Evolutionary conservation across 2,888 invertebrate species (phyloP), one percentile per base, ranked within the genome.

Genomic region (Terebella lapidaria): DNA sequence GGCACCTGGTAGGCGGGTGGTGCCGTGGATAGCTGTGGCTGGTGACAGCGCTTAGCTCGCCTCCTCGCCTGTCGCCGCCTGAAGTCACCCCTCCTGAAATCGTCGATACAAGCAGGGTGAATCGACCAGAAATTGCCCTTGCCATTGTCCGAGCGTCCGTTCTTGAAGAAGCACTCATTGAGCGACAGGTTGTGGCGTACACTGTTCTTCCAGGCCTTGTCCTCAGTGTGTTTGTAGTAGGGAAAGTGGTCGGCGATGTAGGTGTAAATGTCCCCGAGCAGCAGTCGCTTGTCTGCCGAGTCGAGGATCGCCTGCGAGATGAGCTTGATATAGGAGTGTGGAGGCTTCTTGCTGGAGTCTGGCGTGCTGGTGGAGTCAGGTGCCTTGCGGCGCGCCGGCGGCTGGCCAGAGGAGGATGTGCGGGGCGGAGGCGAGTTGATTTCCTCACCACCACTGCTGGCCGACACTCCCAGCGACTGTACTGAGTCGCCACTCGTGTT

Each of bases 101-200:
- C 61, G 18, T 54, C 42, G 10, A 58, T 10, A 56, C 63, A 63
- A 1, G 63, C 63, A 4, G 61, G 56, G 56, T 58, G 58, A 4
- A 63, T 52, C 22, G 49, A 20, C 97, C 97, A 97, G 76, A 93
- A 97, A 78, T 96, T 94, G 0, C 96, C 96, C 80, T 97, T 94
- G 0, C 96, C 97, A 79, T 96, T 96, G 0, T 74, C 77, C 2
- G 75, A 70, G 10, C 77, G 62, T 1, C 76, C 78, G n/a, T 67
- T 67, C 61, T 78, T 78, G 29, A 78, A 67, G 64, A 78, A 78
- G 58, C 78, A 78, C 57, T 77, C 77, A 59, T 78, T 78, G 1
- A 78, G 67, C 3, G 76, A 76, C 27, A 78, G 69, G 59, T 78
- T 78, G 57, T 78, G 78, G 15, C 78, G 70, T 29, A 78, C 74